Evolutionary conservation across 2,888 invertebrate species (phyloP).

Genomic region (Congeria kusceri): DNA sequence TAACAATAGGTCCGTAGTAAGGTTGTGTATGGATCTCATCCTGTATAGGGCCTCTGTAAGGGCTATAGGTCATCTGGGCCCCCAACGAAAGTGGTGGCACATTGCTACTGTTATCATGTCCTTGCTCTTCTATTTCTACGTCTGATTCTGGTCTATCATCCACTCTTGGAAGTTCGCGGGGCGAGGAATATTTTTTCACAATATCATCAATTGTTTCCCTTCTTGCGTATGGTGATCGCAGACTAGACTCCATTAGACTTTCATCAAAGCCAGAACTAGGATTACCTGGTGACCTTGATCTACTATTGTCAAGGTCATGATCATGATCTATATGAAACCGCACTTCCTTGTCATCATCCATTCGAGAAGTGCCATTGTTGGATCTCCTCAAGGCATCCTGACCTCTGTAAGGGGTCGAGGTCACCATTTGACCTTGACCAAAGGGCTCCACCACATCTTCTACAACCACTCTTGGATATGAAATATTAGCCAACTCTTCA

Average conservation of each 20-base stretch:
- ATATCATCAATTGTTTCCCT: constrained; percentile 29
- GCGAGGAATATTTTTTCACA: constrained; percentile 29
- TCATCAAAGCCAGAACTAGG: constrained; percentile 4
- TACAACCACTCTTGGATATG: constrained; percentile 49
- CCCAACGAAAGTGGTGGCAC: constrained; percentile 34
- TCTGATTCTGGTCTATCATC: constrained; percentile 11
- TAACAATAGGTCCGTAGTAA: constrained; percentile 58
- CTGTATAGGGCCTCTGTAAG: constrained; percentile 58
- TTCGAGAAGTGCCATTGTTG: neutral
- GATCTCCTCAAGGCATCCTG: constrained; percentile 5
- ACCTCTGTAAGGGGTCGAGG: constrained; percentile 28
- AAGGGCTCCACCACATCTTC: constrained; percentile 57
- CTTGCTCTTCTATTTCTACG: neutral
- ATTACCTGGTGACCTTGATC: constrained; percentile 49
- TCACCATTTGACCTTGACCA: constrained; percentile 28
- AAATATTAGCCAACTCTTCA: constrained; percentile 51
- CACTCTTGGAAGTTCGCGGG: constrained; percentile 12
- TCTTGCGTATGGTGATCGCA: constrained; percentile 20
- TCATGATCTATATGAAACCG: constrained; percentile 25
- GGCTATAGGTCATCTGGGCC: constrained; percentile 55
- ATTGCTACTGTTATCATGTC: neutral
- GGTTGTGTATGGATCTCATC: constrained; percentile 61
- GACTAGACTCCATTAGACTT: constrained; percentile 29
- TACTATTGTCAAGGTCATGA: constrained; percentile 27
- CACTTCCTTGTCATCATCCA: constrained; percentile 19